These are phyloP conservation scores for Drosophila rhopaloa DNA, from an alignment of 1,140 invertebrate species.

Conservation along the genomic window DNA sequence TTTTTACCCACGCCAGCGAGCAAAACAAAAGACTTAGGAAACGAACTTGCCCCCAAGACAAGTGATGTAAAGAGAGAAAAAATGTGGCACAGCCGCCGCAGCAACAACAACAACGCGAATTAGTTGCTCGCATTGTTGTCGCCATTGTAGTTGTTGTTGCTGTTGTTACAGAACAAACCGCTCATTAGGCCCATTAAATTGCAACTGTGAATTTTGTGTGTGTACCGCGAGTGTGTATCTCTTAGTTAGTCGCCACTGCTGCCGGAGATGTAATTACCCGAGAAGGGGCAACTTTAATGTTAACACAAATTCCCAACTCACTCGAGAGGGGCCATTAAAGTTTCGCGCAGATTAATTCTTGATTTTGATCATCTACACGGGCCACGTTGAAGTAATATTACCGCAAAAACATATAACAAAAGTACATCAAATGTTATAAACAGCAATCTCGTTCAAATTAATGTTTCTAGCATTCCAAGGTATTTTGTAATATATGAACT, in stretches of 20 bases:
- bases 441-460: no score
- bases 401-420: no score
- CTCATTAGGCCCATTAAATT: slow-evolving; percentile 78
- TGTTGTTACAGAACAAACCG: slow-evolving; percentile 71
- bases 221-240: slow-evolving; percentile 15
- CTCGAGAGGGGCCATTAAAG: slow-evolving; percentile 18
- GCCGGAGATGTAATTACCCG: slow-evolving; percentile 64
- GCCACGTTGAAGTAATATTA: no score
- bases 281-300: slow-evolving; percentile 66
- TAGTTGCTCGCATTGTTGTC: slow-evolving; percentile 63
- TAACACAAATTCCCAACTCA: slow-evolving; percentile 59
- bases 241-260: slow-evolving; percentile 43
- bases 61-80: slow-evolving; percentile 66
- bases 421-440: no score
- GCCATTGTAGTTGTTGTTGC: slow-evolving; percentile 7
- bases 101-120: slow-evolving; percentile 51
- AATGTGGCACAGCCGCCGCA: slow-evolving; percentile 69
- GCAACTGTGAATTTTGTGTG: slow-evolving; percentile 69
- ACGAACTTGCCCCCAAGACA: slow-evolving; percentile 79
- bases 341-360: background rate
- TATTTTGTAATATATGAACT: no score
- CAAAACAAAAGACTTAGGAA: slow-evolving; percentile 80
- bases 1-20: slow-evolving; percentile 69
- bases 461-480: no score
- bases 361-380: background rate